A percentile compares a stretch with the other conserved stretches of the same genome.
Conservation (phyloP, 2,888 invertebrate genomes). For the Pantelozetes paolii region DNA sequence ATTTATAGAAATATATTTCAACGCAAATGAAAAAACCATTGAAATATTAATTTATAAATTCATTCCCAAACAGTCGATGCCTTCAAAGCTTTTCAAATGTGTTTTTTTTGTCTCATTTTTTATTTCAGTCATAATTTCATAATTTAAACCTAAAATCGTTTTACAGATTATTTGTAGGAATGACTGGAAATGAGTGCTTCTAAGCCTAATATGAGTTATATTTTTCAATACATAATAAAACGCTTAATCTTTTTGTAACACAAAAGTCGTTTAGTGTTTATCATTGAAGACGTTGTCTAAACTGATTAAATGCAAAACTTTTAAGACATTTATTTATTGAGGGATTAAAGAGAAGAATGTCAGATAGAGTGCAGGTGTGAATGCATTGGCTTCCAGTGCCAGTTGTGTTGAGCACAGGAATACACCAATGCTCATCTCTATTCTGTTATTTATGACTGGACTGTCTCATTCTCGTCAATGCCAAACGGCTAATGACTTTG, state of each 20-base stretch:
- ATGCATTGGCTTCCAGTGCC: slow-evolving; percentile 1
- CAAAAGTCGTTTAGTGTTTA: neutral
- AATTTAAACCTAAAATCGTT: too few species aligned
- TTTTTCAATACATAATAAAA: neutral
- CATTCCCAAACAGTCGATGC: too few species aligned
- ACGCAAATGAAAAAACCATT: too few species aligned
- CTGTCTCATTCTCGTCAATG: slow-evolving; percentile 7
- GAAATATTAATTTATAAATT: too few species aligned
- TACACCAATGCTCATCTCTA: neutral
- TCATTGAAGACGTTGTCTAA: slow-evolving; percentile 6
- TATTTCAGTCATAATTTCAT: too few species aligned
- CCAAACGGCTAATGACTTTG: slow-evolving; percentile 18
- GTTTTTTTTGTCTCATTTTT: too few species aligned
- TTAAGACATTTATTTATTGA: slow-evolving; percentile 25
- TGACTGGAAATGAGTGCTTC: neutral
- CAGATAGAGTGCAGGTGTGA: slow-evolving; percentile 20
- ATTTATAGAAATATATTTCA: too few species aligned
- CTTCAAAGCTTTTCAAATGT: too few species aligned
- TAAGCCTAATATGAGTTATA: neutral
- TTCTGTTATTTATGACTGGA: slow-evolving; percentile 15
- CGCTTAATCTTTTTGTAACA: neutral
- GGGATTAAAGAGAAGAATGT: slow-evolving; percentile 18
- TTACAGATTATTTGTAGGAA: too few species aligned
- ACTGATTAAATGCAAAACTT: slow-evolving; percentile 11
- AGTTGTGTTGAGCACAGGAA: neutral